Evolutionary conservation across 2,888 invertebrate genomes (phyloP).

Genomic region (Autographa gamma): DNA sequence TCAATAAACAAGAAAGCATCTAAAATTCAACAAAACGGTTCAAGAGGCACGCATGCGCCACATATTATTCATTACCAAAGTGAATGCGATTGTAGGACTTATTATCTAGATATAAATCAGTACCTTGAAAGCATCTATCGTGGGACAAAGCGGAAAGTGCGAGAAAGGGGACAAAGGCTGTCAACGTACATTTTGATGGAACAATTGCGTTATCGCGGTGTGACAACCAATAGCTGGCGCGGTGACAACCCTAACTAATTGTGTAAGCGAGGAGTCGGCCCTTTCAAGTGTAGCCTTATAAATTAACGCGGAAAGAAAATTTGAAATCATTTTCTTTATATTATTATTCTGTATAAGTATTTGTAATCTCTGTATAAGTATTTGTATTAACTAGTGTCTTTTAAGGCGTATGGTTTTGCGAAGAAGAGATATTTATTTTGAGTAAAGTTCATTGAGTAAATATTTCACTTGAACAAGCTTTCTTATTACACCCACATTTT

Average conservation of each 20-base stretch:
- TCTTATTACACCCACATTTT: background rate
- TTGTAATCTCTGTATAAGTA: background rate
- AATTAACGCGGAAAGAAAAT: background rate
- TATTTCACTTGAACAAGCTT: background rate
- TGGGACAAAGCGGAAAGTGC: constrained; percentile 46
- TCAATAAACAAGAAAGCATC: constrained; percentile 25
- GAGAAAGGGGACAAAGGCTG: constrained; percentile 48
- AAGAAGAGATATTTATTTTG: background rate
- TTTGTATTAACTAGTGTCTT: background rate
- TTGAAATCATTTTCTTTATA: background rate
- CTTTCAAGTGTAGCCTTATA: background rate
- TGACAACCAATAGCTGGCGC: constrained; percentile 25
- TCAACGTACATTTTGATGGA: constrained; percentile 40
- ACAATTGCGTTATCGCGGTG: constrained; percentile 47
- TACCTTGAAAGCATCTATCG: constrained; percentile 42
- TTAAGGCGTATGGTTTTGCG: background rate
- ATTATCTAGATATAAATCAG: constrained; percentile 49
- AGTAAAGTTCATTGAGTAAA: background rate
- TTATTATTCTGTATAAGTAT: background rate
- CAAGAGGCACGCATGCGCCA: constrained; percentile 19
- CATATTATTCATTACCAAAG: constrained; percentile 52
- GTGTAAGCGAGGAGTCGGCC: constrained; percentile 10
- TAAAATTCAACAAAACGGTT: constrained; percentile 12
- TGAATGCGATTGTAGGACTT: constrained; percentile 49
- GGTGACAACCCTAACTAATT: constrained; percentile 24